These are phyloP conservation scores for Sula dactylatra DNA, from an alignment of 2,113 vertebrate species.

Conservation along the genomic window DNA sequence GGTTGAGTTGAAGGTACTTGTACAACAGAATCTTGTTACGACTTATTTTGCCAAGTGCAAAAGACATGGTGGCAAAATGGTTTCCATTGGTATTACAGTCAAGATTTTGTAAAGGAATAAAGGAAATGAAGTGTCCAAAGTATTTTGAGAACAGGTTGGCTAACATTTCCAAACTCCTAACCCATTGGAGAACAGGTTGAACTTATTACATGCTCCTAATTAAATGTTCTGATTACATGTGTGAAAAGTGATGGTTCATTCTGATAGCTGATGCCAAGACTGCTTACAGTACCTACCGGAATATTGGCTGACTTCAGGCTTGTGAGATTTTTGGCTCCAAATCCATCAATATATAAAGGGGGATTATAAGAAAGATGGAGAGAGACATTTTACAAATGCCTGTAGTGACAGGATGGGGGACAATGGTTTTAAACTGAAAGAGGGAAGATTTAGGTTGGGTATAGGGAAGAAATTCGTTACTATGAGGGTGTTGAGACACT, in stretches of 20 bases:
- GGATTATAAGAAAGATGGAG: background rate
- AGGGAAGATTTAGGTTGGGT: background rate
- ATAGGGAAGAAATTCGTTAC: too few relatives aligned
- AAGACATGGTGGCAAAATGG: background rate
- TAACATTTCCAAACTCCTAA: background rate
- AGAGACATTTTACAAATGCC: background rate
- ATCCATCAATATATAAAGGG: background rate
- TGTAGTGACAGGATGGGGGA: background rate
- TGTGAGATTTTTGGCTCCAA: background rate
- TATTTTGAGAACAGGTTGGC: background rate
- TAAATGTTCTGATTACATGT: background rate
- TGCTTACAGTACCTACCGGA: background rate
- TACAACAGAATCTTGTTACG: background rate
- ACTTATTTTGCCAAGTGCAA: background rate
- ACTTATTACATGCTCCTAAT: background rate
- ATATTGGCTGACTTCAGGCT: background rate
- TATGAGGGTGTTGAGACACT: too few relatives aligned
- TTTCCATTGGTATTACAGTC: background rate
- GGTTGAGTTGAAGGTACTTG: background rate
- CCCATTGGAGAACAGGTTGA: background rate
- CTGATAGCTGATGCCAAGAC: background rate
- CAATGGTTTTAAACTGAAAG: background rate
- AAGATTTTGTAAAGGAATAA: background rate
- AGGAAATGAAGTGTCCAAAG: background rate
- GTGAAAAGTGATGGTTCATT: background rate